Base-by-base conservation (phyloP, 1,140 invertebrate genomes). In the Bradysia coprophila region DNA sequence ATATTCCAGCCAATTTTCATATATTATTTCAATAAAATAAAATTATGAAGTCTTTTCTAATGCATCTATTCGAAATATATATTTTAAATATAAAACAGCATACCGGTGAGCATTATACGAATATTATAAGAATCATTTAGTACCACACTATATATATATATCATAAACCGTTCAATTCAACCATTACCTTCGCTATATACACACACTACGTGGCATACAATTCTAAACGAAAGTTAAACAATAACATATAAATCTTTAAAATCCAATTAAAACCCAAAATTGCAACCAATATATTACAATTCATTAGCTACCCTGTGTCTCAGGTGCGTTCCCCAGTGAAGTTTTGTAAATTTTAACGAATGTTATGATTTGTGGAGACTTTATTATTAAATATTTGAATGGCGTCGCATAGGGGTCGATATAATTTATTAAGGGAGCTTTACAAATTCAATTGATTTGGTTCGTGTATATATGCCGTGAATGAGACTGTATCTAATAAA, bases 171-270 rank as follows among this genome's bases (percentile, higher is more conserved):
- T n/a, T n/a, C n/a, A n/a, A n/a, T n/a, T n/a, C n/a, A n/a, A n/a
- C n/a, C n/a, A n/a, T n/a, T n/a, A n/a, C n/a, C n/a, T n/a, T n/a
- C n/a, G n/a, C n/a, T n/a, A n/a, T n/a, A n/a, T n/a, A n/a, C n/a
- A n/a, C n/a, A n/a, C n/a, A n/a, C n/a, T n/a, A n/a, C n/a, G n/a
- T n/a, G n/a, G n/a, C n/a, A n/a, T n/a, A n/a, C n/a, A n/a, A n/a
- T 28, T 28, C 24, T 28, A 13, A 8, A 6, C 24, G 6, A 28
- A 38, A 38, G n/a, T 38, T 38, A 38, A 38, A 38, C 36, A 38
- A 38, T 38, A 38, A 38, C 36, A 38, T 38, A 38, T 38, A 38
- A 38, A 38, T 38, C 36, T 38, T 38, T 38, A 38, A 38, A 38
- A 38, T 38, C 36, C 36, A 38, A 38, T 38, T 18, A 38, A 38